These are phyloP conservation scores for Cordilura impudica DNA, from an alignment of 2,888 invertebrate species.

Conservation along the genomic window DNA sequence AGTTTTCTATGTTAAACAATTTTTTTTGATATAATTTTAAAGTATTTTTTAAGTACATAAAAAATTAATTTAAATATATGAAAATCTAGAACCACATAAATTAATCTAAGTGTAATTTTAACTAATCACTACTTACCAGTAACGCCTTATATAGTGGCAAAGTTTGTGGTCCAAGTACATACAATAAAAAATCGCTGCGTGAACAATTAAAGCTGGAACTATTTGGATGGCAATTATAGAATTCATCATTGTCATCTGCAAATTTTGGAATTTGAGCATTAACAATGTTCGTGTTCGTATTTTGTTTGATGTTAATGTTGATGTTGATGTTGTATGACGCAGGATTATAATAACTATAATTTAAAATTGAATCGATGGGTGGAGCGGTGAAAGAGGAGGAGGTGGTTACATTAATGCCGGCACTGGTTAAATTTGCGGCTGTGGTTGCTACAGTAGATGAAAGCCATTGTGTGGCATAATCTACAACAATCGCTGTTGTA, in stretches of 20 bases:
- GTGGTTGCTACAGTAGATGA: slow-evolving; percentile 40
- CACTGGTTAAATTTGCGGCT: slow-evolving; percentile 41
- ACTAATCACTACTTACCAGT: slow-evolving; percentile 74
- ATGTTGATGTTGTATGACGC: background rate
- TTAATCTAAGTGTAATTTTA: too few species aligned
- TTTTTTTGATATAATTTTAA: too few species aligned
- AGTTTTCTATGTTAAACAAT: too few species aligned
- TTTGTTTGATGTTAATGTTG: background rate
- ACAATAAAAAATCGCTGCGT: slow-evolving; percentile 81
- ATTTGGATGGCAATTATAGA: slow-evolving; percentile 77
- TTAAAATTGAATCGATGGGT: background rate
- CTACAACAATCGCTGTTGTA: slow-evolving; percentile 47
- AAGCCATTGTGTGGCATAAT: slow-evolving; percentile 56
- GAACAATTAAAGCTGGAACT: slow-evolving; percentile 80
- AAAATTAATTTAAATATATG: too few species aligned
- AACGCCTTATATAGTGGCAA: slow-evolving; percentile 80
- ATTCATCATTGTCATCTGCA: slow-evolving; percentile 40
- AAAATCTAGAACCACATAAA: too few species aligned
- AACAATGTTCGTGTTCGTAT: background rate
- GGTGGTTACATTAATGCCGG: slow-evolving; percentile 16
- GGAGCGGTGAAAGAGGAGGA: too few species aligned
- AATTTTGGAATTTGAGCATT: slow-evolving; percentile 22
- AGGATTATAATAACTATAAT: slow-evolving; percentile 24
- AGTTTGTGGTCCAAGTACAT: slow-evolving; percentile 82
- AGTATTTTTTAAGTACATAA: too few species aligned